Evolutionary conservation across 2,113 vertebrate species (phyloP).

Genomic region (Melospiza melodia): DNA sequence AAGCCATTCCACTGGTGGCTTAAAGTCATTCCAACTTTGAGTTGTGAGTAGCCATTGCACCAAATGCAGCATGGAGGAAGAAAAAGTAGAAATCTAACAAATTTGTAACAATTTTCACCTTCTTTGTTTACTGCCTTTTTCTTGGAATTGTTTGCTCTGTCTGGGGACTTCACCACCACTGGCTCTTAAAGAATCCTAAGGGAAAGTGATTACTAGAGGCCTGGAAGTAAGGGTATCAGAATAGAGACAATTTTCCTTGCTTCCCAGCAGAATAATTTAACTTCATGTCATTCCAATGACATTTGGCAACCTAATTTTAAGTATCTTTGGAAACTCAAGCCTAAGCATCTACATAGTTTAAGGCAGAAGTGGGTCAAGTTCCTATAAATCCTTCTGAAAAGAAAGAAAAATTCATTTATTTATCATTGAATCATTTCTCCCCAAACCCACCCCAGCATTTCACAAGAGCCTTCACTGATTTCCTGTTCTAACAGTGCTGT

Average conservation of each 20-base stretch:
- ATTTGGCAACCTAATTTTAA: not conserved
- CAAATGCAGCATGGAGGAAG: not conserved
- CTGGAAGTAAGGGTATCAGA: not conserved
- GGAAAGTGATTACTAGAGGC: not conserved
- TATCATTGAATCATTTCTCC: not conserved
- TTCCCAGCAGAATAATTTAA: not conserved
- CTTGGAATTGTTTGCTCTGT: not conserved
- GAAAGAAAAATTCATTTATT: not conserved
- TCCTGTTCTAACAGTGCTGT: fast-evolving
- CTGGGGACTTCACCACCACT: not conserved
- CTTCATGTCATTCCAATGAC: not conserved
- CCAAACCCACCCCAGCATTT: not conserved
- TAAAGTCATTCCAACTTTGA: not conserved
- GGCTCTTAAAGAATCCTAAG: not conserved
- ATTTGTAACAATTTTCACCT: not conserved
- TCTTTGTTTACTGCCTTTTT: not conserved
- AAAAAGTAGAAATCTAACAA: not conserved
- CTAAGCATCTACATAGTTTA: not conserved
- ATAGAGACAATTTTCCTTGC: not conserved
- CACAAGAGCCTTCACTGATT: not conserved
- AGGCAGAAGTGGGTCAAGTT: not conserved
- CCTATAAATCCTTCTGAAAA: not conserved
- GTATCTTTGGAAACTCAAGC: not conserved
- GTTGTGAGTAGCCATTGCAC: not conserved
- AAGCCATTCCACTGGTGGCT: not conserved